These are phyloP conservation scores for Pammene fasciana DNA, from an alignment of 2,888 invertebrate species.

Conservation along the genomic window DNA sequence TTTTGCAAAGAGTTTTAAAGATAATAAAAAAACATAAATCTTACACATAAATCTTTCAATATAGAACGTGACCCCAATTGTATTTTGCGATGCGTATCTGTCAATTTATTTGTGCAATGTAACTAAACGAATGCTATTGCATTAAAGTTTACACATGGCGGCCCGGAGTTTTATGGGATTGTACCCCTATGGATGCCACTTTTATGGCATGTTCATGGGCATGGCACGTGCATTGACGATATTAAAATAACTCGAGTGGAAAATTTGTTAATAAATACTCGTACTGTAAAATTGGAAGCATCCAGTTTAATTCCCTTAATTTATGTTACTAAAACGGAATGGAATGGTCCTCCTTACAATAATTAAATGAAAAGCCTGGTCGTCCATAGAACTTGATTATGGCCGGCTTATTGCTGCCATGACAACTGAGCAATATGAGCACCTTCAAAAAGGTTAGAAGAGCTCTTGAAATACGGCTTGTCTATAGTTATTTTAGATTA, in stretches of 20 bases:
- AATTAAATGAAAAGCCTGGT: too few species aligned
- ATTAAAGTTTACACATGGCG: conserved; percentile 25
- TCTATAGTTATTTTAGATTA: too few species aligned
- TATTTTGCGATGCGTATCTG: conserved; percentile 15
- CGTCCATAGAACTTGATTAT: too few species aligned
- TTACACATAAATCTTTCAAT: neutral
- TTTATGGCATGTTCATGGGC: conserved; percentile 28
- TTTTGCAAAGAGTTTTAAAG: too few species aligned
- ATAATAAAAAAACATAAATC: neutral
- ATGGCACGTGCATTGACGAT: conserved; percentile 23
- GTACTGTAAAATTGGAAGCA: conserved; percentile 14
- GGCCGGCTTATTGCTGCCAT: too few species aligned
- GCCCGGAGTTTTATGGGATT: conserved; percentile 24
- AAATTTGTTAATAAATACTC: conserved; percentile 25
- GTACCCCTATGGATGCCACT: conserved; percentile 29
- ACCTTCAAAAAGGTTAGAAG: too few species aligned
- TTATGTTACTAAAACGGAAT: neutral
- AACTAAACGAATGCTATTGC: conserved; percentile 27
- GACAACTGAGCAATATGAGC: too few species aligned
- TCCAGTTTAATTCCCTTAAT: too few species aligned
- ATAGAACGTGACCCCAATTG: neutral
- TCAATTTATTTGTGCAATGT: conserved; percentile 17
- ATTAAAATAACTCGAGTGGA: conserved; percentile 30
- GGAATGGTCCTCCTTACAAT: too few species aligned
- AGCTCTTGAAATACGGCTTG: too few species aligned